phyloP scores from a whole-genome alignment of 2,888 invertebrate genomes.

The Oegoconia quadripuncta region DNA sequence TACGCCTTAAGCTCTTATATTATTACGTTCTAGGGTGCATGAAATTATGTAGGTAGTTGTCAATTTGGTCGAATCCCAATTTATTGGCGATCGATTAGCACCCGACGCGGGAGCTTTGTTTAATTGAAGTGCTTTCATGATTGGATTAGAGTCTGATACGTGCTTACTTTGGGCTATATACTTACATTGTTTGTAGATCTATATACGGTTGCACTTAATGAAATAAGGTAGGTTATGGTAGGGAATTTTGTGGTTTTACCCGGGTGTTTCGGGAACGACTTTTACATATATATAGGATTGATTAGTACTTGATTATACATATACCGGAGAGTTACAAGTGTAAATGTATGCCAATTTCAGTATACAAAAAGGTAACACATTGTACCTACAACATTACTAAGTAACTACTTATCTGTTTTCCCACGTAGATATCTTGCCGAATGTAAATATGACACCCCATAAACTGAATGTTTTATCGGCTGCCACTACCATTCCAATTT shows the following conservation, averaged over 20 bases:
- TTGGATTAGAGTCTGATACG: constrained; percentile 42
- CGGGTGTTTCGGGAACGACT: no score
- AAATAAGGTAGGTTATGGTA: constrained; percentile 16
- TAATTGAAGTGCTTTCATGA: constrained; percentile 65
- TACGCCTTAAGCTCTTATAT: constrained; percentile 10
- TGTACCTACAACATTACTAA: background rate
- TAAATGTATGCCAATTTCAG: background rate
- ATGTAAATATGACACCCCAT: constrained; percentile 79
- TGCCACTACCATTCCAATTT: constrained; percentile 76
- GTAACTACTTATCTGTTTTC: constrained; percentile 57
- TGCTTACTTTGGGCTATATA: constrained; percentile 10
- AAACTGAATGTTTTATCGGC: constrained; percentile 76
- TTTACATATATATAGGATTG: no score
- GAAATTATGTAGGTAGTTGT: constrained; percentile 48
- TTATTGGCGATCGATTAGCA: constrained; percentile 66
- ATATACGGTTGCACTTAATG: constrained; percentile 12
- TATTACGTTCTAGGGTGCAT: constrained; percentile 36
- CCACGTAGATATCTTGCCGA: constrained; percentile 65
- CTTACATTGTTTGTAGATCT: constrained; percentile 3
- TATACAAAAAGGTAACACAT: background rate
- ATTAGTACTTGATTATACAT: no score
- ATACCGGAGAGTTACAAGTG: background rate
- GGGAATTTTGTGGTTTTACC: no score
- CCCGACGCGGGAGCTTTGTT: constrained; percentile 53
- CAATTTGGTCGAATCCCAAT: constrained; percentile 47